Evolutionary conservation across 2,797 vertebrate species (phyloP).

Genomic region (Apodemus agrarius): DNA sequence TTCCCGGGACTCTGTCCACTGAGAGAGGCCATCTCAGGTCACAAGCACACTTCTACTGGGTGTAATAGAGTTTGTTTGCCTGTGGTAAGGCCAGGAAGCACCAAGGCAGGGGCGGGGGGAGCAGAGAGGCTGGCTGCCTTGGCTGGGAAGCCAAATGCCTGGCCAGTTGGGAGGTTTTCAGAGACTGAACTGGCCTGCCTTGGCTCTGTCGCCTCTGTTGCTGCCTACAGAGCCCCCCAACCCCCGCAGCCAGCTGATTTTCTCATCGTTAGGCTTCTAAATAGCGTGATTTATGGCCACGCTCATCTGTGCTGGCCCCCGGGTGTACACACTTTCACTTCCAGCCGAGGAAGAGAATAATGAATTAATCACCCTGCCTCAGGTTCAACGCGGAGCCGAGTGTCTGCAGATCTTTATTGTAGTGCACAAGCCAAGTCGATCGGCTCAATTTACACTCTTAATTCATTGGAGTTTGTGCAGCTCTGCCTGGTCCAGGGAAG

Average conservation of each 20-base stretch:
- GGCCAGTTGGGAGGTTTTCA: slow-evolving; percentile 70
- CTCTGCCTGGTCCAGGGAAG: slow-evolving; percentile 70
- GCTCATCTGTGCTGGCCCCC: slow-evolving; percentile 83
- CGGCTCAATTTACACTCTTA: slow-evolving; percentile 72
- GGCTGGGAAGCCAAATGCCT: slow-evolving; percentile 56
- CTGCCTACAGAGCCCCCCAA: not conserved
- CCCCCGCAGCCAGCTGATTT: slow-evolving; percentile 85
- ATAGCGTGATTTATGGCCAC: slow-evolving; percentile 86
- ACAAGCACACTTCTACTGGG: slow-evolving; percentile 45
- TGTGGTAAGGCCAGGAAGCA: slow-evolving; percentile 75
- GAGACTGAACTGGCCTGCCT: slow-evolving; percentile 18
- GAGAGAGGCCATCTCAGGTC: slow-evolving; percentile 71
- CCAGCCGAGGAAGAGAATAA: slow-evolving; percentile 85
- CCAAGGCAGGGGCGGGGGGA: slow-evolving; percentile 58
- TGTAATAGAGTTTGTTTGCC: slow-evolving; percentile 64
- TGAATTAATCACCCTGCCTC: slow-evolving; percentile 85
- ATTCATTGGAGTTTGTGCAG: slow-evolving; percentile 76
- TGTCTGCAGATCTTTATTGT: slow-evolving; percentile 84
- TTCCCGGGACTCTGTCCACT: slow-evolving; percentile 2
- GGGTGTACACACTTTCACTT: slow-evolving; percentile 85
- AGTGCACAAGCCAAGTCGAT: slow-evolving; percentile 81
- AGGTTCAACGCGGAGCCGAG: slow-evolving; percentile 84
- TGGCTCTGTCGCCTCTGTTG: not conserved
- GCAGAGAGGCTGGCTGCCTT: slow-evolving; percentile 60
- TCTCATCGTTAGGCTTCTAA: slow-evolving; percentile 86